Evolutionary conservation across 1,140 invertebrate genomes (phyloP).

Genomic region (Nomia melanderi): DNA sequence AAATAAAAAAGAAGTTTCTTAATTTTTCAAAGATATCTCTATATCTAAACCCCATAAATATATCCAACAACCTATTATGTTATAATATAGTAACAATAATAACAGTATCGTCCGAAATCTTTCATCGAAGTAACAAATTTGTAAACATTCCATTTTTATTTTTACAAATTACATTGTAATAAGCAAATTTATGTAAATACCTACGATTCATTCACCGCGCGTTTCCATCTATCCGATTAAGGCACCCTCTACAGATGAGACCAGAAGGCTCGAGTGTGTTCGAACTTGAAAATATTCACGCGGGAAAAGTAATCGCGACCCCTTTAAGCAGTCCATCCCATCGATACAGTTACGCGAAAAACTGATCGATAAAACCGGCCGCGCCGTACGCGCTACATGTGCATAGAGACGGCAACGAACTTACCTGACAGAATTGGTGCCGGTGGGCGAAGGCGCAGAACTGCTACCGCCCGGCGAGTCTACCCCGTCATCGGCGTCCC

Average conservation of each 20-base stretch:
- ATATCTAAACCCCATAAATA: too few species aligned
- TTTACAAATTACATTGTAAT: too few species aligned
- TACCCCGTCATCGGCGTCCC: conserved; percentile 64
- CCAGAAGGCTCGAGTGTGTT: neutral
- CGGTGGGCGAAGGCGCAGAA: conserved; percentile 76
- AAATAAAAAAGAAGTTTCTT: too few species aligned
- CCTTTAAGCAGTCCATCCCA: neutral
- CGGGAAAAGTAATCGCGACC: neutral
- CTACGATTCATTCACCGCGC: too few species aligned
- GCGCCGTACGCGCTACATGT: too few species aligned
- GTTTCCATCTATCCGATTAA: conserved; percentile 1
- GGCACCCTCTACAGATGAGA: conserved; percentile 11
- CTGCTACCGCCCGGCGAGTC: conserved; percentile 74
- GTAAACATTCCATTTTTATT: too few species aligned
- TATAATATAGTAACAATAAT: too few species aligned
- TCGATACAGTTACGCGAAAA: neutral
- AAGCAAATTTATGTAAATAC: too few species aligned
- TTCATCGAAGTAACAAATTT: too few species aligned
- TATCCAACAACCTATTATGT: too few species aligned
- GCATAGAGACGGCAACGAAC: neutral
- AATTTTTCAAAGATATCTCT: too few species aligned
- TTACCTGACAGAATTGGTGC: conserved; percentile 69
- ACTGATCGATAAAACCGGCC: neutral
- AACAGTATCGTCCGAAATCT: too few species aligned
- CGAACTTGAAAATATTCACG: conserved; percentile 23